These are phyloP conservation scores for Sebastes kiyomatsui DNA, from an alignment of 2,797 vertebrate genomes.

Conservation along the genomic window DNA sequence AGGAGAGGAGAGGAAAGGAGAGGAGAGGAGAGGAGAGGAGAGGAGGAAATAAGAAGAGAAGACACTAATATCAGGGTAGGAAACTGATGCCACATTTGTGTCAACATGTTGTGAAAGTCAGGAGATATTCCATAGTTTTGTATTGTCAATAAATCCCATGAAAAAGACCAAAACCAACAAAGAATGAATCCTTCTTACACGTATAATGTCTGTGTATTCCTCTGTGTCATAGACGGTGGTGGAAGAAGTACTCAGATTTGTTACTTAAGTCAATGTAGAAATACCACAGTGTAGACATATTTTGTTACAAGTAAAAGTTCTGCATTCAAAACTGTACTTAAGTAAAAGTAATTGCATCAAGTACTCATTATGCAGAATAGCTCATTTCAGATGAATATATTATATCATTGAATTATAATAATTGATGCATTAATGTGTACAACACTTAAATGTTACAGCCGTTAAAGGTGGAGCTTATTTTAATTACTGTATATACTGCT, in stretches of 20 bases:
- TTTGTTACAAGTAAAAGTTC: too few species aligned
- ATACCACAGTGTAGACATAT: background rate
- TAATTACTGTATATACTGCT: too few species aligned
- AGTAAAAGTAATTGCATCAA: too few species aligned
- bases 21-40: background rate
- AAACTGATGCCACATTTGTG: constrained; percentile 1
- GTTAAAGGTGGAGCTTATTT: too few species aligned
- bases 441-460: too few species aligned
- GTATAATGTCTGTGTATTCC: too few species aligned
- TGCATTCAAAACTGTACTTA: too few species aligned
- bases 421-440: too few species aligned
- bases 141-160: background rate
- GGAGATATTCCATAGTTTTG: background rate
- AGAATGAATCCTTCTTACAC: background rate
- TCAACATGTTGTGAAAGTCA: background rate
- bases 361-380: too few species aligned
- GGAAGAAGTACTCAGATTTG: background rate
- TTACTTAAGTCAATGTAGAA: background rate
- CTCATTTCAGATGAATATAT: too few species aligned
- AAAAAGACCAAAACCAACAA: background rate
- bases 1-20: background rate
- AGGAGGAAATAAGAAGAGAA: constrained; percentile 67
- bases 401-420: too few species aligned
- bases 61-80: constrained; percentile 7
- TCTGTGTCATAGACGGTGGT: background rate